Evolutionary conservation across 2,113 vertebrate species (phyloP).

Genomic region (Pachycephala philippinensis): DNA sequence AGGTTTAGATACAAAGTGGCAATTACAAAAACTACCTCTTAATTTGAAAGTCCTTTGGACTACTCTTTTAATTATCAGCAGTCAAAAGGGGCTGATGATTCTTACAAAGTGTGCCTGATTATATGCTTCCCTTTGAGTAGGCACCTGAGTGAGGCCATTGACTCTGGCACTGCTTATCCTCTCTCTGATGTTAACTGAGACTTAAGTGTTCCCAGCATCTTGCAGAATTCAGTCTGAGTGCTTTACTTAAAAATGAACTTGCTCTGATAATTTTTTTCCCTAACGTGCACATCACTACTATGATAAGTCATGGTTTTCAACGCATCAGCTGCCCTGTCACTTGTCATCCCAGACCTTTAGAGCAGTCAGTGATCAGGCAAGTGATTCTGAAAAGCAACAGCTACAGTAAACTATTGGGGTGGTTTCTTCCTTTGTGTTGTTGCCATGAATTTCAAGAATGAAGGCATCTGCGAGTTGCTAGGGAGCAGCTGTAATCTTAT

Average conservation of each 20-base stretch:
- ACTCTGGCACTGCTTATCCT: neutral
- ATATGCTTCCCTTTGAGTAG: neutral
- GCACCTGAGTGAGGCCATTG: neutral
- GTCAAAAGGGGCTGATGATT: neutral
- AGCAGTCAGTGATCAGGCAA: neutral
- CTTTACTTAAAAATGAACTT: neutral
- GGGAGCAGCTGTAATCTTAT: conserved; percentile 25
- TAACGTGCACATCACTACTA: neutral
- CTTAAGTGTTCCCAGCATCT: neutral
- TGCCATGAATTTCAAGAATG: conserved; percentile 50
- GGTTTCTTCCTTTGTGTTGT: neutral
- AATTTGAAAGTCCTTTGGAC: conserved; percentile 4
- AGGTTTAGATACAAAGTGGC: neutral
- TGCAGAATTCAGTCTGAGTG: neutral
- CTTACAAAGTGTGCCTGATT: neutral
- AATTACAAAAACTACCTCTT: conserved; percentile 10
- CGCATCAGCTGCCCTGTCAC: neutral
- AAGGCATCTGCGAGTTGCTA: conserved; percentile 27
- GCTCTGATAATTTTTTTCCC: neutral
- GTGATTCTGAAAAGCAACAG: neutral
- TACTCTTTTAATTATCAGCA: neutral
- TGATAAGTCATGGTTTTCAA: neutral
- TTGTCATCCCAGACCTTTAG: neutral
- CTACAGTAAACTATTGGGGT: neutral
- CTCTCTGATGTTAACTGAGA: neutral